Evolutionary conservation across 2,113 vertebrate species (phyloP).

Genomic region (Sakesphorus luctuosus): DNA sequence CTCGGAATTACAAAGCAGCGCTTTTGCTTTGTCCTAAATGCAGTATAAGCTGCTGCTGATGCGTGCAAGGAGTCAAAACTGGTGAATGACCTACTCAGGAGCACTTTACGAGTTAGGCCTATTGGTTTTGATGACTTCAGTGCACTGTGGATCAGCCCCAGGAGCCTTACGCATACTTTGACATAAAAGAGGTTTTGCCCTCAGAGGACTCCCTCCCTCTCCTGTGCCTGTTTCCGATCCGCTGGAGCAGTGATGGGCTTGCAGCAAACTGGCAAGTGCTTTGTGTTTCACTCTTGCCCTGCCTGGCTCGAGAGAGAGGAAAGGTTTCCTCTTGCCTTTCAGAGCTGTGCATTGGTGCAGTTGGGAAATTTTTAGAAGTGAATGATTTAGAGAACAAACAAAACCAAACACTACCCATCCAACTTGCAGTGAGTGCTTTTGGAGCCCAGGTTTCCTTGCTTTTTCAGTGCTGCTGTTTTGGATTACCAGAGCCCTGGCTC

Average conservation of each 20-base stretch:
- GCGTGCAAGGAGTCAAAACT: not conserved
- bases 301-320: not conserved
- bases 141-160: not conserved
- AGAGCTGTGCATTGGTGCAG: constrained; percentile 7
- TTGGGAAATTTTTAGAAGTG: constrained; percentile 44
- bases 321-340: constrained; percentile 23
- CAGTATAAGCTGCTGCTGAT: not conserved
- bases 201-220: not conserved
- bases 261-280: not conserved
- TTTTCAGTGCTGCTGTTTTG: constrained; percentile 74
- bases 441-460: constrained; percentile 67
- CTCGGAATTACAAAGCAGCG: not conserved
- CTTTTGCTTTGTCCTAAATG: not conserved
- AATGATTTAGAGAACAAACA: constrained; percentile 67
- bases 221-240: not conserved
- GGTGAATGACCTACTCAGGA: not conserved
- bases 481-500: constrained; percentile 79
- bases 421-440: constrained; percentile 41
- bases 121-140: not conserved
- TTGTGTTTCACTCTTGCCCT: accelerated
- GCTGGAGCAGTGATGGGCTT: not conserved
- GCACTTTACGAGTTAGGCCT: not conserved
- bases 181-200: not conserved
- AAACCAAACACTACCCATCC: not conserved
- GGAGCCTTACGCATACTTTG: not conserved